A percentile compares a stretch with the other conserved stretches of the same genome.
Evolutionary conservation across 2,888 invertebrate species (phyloP).

Genomic region (Phaonia tiefii): DNA sequence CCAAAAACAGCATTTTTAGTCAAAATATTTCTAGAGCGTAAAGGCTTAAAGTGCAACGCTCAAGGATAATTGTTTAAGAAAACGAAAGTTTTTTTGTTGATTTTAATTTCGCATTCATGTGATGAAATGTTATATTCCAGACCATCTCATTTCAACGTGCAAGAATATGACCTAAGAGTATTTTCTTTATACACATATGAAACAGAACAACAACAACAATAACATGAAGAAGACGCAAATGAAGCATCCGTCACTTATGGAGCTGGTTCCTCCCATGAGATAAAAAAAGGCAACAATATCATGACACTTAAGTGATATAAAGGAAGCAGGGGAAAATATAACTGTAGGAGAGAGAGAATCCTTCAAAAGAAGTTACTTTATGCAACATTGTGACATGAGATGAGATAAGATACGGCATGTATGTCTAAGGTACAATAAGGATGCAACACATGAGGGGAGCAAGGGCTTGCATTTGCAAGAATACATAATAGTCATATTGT

Average conservation of each 20-base stretch:
- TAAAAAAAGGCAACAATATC: constrained; percentile 48
- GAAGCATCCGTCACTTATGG: constrained; percentile 15
- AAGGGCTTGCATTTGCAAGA: not conserved
- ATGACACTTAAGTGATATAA: constrained; percentile 52
- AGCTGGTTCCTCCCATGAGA: constrained; percentile 41
- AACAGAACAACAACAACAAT: no score
- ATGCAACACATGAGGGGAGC: constrained; percentile 48
- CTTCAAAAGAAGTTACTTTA: constrained; percentile 28
- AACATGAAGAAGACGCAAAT: no score
- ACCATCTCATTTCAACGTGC: constrained; percentile 20
- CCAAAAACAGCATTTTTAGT: no score
- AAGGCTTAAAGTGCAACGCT: not conserved
- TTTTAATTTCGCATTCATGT: not conserved
- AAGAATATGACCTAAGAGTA: constrained; percentile 25
- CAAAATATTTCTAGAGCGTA: no score
- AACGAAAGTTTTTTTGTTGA: constrained; percentile 13
- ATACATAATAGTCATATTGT: not conserved
- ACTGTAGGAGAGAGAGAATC: not conserved
- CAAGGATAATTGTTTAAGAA: constrained; percentile 4
- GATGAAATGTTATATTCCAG: constrained; percentile 21
- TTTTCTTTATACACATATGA: constrained; percentile 5
- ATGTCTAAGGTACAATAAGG: no score
- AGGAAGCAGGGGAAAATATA: constrained; percentile 19
- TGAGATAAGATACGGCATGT: constrained; percentile 5
- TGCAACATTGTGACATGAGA: constrained; percentile 23